Evolutionary conservation across 1,140 invertebrate species (phyloP).

Genomic region (Listronotus bonariensis): DNA sequence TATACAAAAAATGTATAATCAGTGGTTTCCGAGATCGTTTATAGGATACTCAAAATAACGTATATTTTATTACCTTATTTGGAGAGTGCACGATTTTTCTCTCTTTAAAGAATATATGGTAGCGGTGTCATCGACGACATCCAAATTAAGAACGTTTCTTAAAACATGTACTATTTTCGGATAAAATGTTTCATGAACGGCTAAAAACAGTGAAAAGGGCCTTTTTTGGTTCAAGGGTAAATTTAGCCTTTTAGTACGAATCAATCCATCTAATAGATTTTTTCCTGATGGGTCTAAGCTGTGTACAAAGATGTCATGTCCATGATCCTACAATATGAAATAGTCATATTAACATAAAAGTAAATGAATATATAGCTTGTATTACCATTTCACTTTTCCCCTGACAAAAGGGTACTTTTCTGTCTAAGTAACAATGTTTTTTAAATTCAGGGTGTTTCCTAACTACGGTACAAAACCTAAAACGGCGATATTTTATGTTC

Average conservation of each 20-base stretch:
- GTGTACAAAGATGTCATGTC: constrained; percentile 19
- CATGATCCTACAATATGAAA: neutral
- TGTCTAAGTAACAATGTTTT: too few species aligned
- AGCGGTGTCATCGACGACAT: neutral
- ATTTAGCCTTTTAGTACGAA: neutral
- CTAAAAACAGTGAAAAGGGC: constrained; percentile 3
- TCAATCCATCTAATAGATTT: constrained; percentile 9
- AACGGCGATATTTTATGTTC: too few species aligned
- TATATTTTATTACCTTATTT: too few species aligned
- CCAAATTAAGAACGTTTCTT: neutral
- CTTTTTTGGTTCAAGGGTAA: neutral
- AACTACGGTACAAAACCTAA: too few species aligned
- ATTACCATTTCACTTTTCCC: too few species aligned
- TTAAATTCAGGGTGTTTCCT: too few species aligned
- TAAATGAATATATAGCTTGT: too few species aligned
- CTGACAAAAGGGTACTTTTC: too few species aligned
- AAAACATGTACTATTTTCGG: constrained; percentile 4
- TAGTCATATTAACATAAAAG: too few species aligned
- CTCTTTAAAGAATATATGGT: neutral
- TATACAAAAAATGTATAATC: too few species aligned
- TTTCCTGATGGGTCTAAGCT: constrained; percentile 12
- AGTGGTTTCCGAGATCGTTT: too few species aligned
- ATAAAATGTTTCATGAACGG: constrained; percentile 8
- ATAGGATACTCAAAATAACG: too few species aligned
- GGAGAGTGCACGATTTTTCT: neutral